phyloP scores from a whole-genome alignment of 2,797 vertebrate genomes.

The Epinephelus awoara region DNA sequence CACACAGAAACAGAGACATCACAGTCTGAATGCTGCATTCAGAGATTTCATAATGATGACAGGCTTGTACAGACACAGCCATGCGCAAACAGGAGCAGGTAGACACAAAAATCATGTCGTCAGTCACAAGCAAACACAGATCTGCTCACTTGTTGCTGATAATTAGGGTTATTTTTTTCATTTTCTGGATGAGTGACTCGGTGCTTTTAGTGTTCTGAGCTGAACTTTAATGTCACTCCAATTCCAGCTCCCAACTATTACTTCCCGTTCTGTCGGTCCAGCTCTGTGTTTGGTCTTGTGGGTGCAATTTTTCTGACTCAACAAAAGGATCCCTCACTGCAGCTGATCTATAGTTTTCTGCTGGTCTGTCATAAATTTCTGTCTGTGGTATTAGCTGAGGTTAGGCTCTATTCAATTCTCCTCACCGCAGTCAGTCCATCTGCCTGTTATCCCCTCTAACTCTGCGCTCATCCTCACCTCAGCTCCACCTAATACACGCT shows the following conservation, averaged over 20 bases:
- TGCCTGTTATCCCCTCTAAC: slow-evolving; percentile 78
- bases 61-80: slow-evolving; percentile 25
- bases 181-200: slow-evolving; percentile 6
- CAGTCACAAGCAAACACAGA: slow-evolving; percentile 18
- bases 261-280: slow-evolving; percentile 41
- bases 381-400: slow-evolving; percentile 74
- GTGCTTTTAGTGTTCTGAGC: slow-evolving; percentile 12
- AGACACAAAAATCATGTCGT: not conserved
- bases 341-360: slow-evolving; percentile 75
- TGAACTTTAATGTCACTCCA: slow-evolving; percentile 34
- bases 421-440: slow-evolving; percentile 77
- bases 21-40: slow-evolving; percentile 45
- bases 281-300: slow-evolving; percentile 48
- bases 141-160: slow-evolving; percentile 37
- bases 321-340: slow-evolving; percentile 62
- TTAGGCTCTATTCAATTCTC: slow-evolving; percentile 79
- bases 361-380: slow-evolving; percentile 77
- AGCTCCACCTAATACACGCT: slow-evolving; percentile 66
- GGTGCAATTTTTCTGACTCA: slow-evolving; percentile 69
- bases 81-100: slow-evolving; percentile 27
- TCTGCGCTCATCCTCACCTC: slow-evolving; percentile 73
- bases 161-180: slow-evolving; percentile 29
- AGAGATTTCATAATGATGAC: slow-evolving; percentile 52
- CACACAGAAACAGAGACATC: slow-evolving; percentile 42
- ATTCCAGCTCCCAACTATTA: slow-evolving; percentile 39